Evolutionary conservation across 1,140 invertebrate genomes (phyloP).

Genomic region (Ptiloglossa arizonensis): DNA sequence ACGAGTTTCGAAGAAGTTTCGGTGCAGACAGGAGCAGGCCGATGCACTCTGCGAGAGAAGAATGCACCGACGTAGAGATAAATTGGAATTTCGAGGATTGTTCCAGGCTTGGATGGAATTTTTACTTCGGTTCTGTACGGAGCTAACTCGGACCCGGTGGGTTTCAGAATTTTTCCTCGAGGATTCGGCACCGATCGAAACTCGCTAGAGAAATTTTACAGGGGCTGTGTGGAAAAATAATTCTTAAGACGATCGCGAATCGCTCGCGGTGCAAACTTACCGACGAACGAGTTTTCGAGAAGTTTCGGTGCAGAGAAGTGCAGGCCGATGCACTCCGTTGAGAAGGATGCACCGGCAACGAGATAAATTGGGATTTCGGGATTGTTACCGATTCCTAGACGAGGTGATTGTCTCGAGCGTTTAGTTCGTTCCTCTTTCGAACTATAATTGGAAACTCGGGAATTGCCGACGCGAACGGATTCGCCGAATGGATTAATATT

Average conservation of each 20-base stretch:
- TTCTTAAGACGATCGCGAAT: too few species aligned
- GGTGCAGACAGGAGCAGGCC: not conserved
- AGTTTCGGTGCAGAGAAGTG: not conserved
- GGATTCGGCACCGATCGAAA: not conserved
- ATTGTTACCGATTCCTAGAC: conserved; percentile 37
- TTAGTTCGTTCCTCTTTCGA: not conserved
- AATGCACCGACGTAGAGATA: too few species aligned
- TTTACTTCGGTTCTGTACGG: too few species aligned
- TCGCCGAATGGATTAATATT: conserved; percentile 21
- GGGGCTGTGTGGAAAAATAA: too few species aligned
- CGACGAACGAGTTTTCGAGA: not conserved
- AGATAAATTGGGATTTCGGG: conserved; percentile 45
- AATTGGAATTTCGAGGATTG: conserved; percentile 59
- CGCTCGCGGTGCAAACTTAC: not conserved
- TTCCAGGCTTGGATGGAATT: not conserved
- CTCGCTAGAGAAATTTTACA: too few species aligned
- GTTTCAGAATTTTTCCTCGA: not conserved
- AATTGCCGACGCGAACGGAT: not conserved
- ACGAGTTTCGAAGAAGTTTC: conserved; percentile 1
- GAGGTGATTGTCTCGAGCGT: conserved; percentile 8
- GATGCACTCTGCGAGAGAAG: too few species aligned
- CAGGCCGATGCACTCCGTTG: conserved; percentile 31
- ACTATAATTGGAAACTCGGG: conserved; percentile 36
- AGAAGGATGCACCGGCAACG: conserved; percentile 1
- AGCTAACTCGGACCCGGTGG: too few species aligned